Percentiles rank a stretch among this genome's conserved stretches.
These are phyloP conservation scores for Crocodylus rhombifer DNA, from an alignment of 2,797 vertebrate species.

Conservation along the genomic window DNA sequence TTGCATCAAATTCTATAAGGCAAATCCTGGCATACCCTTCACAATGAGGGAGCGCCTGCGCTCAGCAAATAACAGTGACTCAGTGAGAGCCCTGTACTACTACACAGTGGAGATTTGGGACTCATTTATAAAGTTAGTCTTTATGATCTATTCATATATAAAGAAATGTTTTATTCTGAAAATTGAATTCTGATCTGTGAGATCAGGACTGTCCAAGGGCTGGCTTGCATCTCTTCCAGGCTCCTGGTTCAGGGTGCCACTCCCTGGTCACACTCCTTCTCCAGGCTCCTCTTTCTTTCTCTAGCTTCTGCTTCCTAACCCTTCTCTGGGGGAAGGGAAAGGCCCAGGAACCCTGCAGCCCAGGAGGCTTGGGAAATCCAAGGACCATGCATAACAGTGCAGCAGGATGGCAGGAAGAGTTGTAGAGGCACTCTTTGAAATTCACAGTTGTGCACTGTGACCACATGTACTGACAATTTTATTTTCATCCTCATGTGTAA, in stretches of 20 bases:
- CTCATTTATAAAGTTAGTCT: not conserved
- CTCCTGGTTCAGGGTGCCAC: too few species aligned
- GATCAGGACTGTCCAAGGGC: not conserved
- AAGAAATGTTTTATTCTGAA: not conserved
- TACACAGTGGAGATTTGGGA: accelerated
- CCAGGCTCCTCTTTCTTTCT: too few species aligned
- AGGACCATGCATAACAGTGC: not conserved
- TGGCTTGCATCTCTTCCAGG: too few species aligned
- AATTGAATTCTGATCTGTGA: not conserved
- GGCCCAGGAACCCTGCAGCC: too few species aligned
- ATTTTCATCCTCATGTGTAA: conserved; percentile 36
- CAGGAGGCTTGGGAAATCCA: not conserved
- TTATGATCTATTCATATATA: not conserved
- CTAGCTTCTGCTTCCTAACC: too few species aligned
- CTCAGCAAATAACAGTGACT: not conserved
- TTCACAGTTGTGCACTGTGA: not conserved
- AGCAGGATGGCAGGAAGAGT: not conserved
- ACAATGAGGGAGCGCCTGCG: accelerated
- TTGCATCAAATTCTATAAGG: conserved; percentile 26
- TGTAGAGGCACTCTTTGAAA: not conserved
- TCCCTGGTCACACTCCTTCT: too few species aligned
- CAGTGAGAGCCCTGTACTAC: accelerated
- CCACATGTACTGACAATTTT: not conserved
- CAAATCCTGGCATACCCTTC: not conserved
- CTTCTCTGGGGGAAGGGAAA: too few species aligned